Evolutionary conservation across 1,140 invertebrate genomes (phyloP).

Genomic region (Agrilus planipennis): DNA sequence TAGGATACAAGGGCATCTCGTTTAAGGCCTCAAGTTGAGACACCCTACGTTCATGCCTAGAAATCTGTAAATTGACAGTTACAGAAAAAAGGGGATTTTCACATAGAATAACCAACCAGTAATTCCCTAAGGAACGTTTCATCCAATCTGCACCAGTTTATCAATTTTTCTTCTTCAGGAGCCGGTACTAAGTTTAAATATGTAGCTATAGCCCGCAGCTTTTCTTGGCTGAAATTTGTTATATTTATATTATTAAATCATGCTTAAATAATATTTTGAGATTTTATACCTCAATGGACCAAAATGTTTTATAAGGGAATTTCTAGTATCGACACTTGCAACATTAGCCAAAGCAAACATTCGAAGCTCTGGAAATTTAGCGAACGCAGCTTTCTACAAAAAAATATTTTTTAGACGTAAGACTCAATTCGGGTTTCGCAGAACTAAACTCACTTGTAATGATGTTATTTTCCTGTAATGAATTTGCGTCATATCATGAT

Average conservation of each 20-base stretch:
- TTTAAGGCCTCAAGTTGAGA: constrained; percentile 94
- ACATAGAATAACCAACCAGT: too few relatives aligned
- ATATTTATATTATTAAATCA: neutral
- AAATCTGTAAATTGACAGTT: constrained; percentile 45
- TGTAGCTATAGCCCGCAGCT: constrained; percentile 71
- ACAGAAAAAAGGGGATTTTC: too few relatives aligned
- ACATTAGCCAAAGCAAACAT: constrained; percentile 89
- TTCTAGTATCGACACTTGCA: constrained; percentile 82
- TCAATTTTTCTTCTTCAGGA: constrained; percentile 50
- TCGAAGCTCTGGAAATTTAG: constrained; percentile 76
- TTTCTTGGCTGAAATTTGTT: constrained; percentile 52
- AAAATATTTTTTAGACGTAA: constrained; percentile 12
- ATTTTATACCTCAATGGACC: constrained; percentile 49
- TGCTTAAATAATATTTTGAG: constrained; percentile 1
- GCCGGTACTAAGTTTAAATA: constrained; percentile 78
- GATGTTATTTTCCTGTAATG: constrained; percentile 88
- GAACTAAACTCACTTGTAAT: constrained; percentile 54
- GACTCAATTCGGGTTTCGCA: constrained; percentile 10
- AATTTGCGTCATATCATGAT: constrained; percentile 83
- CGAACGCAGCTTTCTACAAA: constrained; percentile 80
- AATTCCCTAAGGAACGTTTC: constrained; percentile 75
- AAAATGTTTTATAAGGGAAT: constrained; percentile 79
- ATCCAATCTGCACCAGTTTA: constrained; percentile 62
- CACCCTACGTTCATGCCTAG: constrained; percentile 74
- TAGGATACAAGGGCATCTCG: constrained; percentile 97